phyloP scores from a whole-genome alignment of 2,888 invertebrate species.

The Dasypogon diadema region DNA sequence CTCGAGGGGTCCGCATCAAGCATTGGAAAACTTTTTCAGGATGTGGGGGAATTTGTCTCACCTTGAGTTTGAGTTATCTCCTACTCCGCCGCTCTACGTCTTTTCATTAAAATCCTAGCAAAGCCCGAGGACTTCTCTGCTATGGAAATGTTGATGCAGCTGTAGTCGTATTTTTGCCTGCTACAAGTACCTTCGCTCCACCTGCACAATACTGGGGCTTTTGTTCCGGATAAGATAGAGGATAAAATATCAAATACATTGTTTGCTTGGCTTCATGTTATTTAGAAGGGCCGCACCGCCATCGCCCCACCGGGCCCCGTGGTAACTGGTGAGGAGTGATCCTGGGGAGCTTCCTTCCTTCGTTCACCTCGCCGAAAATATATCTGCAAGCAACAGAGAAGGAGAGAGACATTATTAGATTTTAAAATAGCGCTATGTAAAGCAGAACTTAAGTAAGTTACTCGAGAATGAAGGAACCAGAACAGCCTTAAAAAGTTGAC shows the following conservation, averaged over 20 bases:
- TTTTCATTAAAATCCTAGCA: slow-evolving; percentile 43
- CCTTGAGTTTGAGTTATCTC: slow-evolving; percentile 38
- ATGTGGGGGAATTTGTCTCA: slow-evolving; percentile 13
- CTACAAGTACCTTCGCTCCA: slow-evolving; percentile 9
- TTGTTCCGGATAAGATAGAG: slow-evolving; percentile 38
- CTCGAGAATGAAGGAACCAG: slow-evolving; percentile 37
- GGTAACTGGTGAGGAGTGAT: not conserved
- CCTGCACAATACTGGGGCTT: slow-evolving; percentile 14
- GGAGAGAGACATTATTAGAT: slow-evolving; percentile 46
- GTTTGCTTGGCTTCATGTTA: slow-evolving; percentile 43
- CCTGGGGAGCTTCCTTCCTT: slow-evolving; percentile 11
- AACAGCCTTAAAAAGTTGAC: slow-evolving; percentile 44
- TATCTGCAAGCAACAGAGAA: slow-evolving; percentile 40
- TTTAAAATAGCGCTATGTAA: slow-evolving; percentile 49
- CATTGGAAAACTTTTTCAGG: slow-evolving; percentile 1
- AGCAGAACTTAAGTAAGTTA: slow-evolving; percentile 46
- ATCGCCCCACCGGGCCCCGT: not conserved
- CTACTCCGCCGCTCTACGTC: not conserved
- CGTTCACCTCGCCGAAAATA: slow-evolving; percentile 30
- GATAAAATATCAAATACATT: slow-evolving; percentile 49
- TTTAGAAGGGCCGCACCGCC: slow-evolving; percentile 24
- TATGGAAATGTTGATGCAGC: slow-evolving; percentile 9
- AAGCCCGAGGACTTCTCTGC: slow-evolving; percentile 26
- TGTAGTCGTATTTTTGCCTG: slow-evolving; percentile 30
- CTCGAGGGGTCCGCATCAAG: slow-evolving; percentile 9